Percentiles rank a stretch among this genome's conserved stretches.
Conservation (phyloP, 2,797 vertebrate genomes). For the Pseudomugil gertrudae region DNA sequence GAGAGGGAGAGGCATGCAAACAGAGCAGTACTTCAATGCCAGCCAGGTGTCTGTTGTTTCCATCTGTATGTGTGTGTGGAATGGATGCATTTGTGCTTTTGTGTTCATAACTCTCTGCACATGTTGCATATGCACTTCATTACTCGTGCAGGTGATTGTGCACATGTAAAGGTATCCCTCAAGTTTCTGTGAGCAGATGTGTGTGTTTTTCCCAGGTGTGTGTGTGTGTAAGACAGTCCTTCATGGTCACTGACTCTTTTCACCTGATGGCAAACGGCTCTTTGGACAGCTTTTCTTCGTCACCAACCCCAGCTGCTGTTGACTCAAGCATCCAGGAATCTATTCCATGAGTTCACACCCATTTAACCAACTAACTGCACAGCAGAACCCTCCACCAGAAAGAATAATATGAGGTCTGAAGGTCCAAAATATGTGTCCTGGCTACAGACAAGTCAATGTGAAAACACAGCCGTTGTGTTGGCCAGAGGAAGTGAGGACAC, state of each 20-base stretch:
- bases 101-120: conserved; percentile 20
- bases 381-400: conserved; percentile 21
- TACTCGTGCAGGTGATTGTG: conserved; percentile 19
- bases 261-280: conserved; percentile 68
- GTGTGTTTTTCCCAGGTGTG: conserved; percentile 20
- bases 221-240: conserved; percentile 31
- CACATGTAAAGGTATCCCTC: conserved; percentile 7
- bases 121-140: conserved; percentile 15
- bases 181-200: conserved; percentile 15
- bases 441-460: conserved; percentile 2
- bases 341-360: conserved; percentile 67
- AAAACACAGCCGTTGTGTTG: not conserved
- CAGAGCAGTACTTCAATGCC: conserved; percentile 62
- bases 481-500: not conserved
- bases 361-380: conserved; percentile 51
- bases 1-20: conserved; percentile 72
- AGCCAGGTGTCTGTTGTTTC: conserved; percentile 67
- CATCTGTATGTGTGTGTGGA: conserved; percentile 17
- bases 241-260: conserved; percentile 78
- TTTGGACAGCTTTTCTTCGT: conserved; percentile 72
- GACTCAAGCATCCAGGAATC: conserved; percentile 78
- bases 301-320: conserved; percentile 77
- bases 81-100: not conserved
- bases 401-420: conserved; percentile 33
- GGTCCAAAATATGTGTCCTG: conserved; percentile 33